Conservation (phyloP, 2,888 invertebrate genomes). For the Drepanosiphum platanoidis region DNA sequence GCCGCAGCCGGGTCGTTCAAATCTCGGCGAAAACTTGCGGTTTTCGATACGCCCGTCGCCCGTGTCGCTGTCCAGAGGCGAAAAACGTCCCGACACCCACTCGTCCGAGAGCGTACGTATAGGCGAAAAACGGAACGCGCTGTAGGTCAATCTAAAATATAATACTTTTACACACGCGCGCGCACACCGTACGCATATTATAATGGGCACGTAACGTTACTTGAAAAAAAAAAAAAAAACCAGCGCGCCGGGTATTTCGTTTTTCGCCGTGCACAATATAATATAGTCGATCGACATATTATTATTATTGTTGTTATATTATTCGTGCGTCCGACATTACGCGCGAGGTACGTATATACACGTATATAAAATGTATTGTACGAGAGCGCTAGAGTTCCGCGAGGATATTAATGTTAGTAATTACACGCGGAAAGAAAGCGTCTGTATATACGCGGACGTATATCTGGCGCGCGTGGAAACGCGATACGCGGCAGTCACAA, state of each 20-base stretch:
- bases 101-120: no score
- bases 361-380: neutral
- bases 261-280: neutral
- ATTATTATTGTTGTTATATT: neutral
- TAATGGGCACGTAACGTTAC: neutral
- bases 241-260: neutral
- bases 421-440: constrained; percentile 1
- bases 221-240: no score
- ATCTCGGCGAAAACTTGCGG: no score
- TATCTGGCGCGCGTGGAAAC: neutral
- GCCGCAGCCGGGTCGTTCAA: no score
- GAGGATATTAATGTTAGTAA: constrained; percentile 2
- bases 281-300: neutral
- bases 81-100: no score
- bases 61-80: no score
- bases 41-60: no score
- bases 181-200: neutral
- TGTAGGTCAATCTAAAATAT: no score
- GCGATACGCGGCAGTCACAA: neutral
- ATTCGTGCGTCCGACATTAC: neutral
- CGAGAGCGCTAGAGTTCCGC: neutral
- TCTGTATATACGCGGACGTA: neutral
- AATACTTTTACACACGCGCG: no score
- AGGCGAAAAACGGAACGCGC: no score
- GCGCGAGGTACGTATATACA: neutral